phyloP scores from a whole-genome alignment of 2,888 invertebrate species.

The Spialia ferax region DNA sequence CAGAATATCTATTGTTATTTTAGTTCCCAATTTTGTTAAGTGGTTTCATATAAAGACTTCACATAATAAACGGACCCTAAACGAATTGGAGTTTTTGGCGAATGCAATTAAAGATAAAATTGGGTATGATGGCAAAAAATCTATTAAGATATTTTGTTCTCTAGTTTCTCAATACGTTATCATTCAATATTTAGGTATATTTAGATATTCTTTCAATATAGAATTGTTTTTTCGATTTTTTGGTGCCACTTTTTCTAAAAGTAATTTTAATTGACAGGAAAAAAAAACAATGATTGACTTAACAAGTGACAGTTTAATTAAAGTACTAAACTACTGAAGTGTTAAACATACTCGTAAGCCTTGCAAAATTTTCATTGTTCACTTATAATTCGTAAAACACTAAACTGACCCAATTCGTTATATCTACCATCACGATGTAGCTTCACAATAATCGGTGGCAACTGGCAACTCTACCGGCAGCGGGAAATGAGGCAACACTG shows the following conservation, averaged over 20 bases:
- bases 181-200: background rate
- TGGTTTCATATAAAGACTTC: conserved; percentile 14
- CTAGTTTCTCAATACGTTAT: background rate
- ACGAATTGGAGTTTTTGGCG: background rate
- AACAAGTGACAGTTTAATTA: background rate
- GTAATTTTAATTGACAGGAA: background rate
- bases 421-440: conserved; percentile 38
- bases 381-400: too few relatives aligned
- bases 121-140: conserved; percentile 3
- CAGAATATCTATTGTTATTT: conserved; percentile 53
- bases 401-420: conserved; percentile 31
- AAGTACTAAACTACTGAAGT: background rate
- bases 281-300: background rate
- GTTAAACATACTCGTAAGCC: background rate
- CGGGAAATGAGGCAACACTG: conserved; percentile 70
- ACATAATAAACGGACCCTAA: too few relatives aligned
- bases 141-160: background rate
- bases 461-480: conserved; percentile 53
- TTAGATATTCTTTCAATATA: too few relatives aligned
- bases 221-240: too few relatives aligned
- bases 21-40: conserved; percentile 23
- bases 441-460: conserved; percentile 35
- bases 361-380: conserved; percentile 13
- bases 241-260: too few relatives aligned
- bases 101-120: conserved; percentile 13